Evolutionary conservation across 2,113 vertebrate species (phyloP).

Genomic region (Oreochromis spilurus): DNA sequence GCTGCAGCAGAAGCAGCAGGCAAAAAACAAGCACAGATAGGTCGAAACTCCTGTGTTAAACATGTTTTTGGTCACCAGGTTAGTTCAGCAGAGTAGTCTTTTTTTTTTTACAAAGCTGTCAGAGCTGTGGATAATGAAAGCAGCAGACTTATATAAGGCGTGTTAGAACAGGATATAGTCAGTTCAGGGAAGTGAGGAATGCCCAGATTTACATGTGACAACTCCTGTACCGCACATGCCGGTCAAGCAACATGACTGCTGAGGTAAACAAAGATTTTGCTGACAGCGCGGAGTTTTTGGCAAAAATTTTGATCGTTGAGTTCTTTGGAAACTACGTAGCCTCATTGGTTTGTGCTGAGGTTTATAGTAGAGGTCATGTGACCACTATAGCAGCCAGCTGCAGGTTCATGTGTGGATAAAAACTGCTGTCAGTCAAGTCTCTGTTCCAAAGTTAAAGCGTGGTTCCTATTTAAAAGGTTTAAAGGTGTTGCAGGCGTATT

Average conservation of each 20-base stretch:
- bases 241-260: neutral
- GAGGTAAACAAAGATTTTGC: slow-evolving; percentile 14
- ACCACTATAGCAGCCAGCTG: neutral
- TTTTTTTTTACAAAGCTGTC: neutral
- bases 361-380: neutral
- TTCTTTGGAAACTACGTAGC: neutral
- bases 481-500: neutral
- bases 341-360: neutral
- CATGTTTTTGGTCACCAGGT: neutral
- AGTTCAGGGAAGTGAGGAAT: slow-evolving; percentile 55
- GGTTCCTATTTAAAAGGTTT: neutral
- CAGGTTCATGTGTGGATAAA: neutral
- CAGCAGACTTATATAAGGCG: neutral
- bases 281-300: slow-evolving; percentile 34
- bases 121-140: neutral
- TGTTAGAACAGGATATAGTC: slow-evolving; percentile 1
- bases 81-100: neutral
- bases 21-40: neutral
- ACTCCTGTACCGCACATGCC: neutral
- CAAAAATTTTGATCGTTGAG: neutral
- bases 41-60: neutral
- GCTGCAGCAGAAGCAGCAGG: neutral
- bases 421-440: neutral
- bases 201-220: slow-evolving; percentile 21
- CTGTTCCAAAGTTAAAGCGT: neutral